phyloP scores from a whole-genome alignment of 2,888 invertebrate species.

The Ormyrus nitidulus region DNA sequence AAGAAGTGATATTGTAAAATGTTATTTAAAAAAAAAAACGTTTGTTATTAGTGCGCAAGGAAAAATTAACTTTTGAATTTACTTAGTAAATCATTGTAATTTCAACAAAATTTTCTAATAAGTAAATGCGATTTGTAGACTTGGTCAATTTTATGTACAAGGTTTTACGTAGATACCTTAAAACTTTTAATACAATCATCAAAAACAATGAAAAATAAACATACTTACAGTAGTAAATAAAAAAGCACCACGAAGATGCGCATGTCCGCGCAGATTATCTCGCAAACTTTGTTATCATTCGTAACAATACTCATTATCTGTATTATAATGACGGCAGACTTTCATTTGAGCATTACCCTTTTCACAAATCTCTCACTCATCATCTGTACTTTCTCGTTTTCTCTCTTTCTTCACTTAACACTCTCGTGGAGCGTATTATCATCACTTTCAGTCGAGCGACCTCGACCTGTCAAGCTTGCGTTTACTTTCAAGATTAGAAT shows the following conservation, averaged over 20 bases:
- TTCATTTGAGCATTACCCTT: not conserved
- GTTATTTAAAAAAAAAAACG: too few species aligned
- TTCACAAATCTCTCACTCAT: not conserved
- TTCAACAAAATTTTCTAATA: too few species aligned
- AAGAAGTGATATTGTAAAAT: too few species aligned
- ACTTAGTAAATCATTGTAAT: too few species aligned
- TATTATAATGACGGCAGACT: conserved; percentile 2
- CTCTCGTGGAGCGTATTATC: not conserved
- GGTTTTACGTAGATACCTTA: not conserved
- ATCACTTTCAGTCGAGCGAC: conserved; percentile 69
- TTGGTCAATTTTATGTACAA: conserved; percentile 9
- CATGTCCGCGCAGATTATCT: conserved; percentile 14
- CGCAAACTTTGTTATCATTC: conserved; percentile 14
- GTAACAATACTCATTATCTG: conserved; percentile 3
- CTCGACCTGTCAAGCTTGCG: conserved; percentile 73
- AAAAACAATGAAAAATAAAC: not conserved
- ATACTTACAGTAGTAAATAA: not conserved
- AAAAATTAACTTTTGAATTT: too few species aligned
- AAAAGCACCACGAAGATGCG: conserved; percentile 9
- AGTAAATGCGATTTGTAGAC: not conserved
- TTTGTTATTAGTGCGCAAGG: too few species aligned
- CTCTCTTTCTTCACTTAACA: not conserved
- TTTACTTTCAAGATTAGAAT: conserved; percentile 73
- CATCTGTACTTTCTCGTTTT: too few species aligned
- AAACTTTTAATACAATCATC: not conserved